Conservation (phyloP, 2,888 invertebrate genomes). For the Pterobdella sp. region DNA sequence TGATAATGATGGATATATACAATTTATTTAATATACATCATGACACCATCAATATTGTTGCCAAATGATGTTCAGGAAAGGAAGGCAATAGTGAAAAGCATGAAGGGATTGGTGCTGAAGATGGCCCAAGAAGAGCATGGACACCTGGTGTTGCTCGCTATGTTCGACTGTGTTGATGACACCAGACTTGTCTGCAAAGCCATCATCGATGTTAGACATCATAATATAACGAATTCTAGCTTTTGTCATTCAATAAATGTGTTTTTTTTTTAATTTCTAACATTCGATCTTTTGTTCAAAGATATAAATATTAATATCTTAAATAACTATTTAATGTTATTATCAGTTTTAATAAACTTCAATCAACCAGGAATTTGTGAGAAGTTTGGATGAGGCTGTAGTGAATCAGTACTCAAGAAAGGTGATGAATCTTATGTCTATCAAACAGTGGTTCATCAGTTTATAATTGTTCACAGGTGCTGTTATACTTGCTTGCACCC, state of each 20-base stretch:
- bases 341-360: not conserved
- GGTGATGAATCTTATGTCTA: slow-evolving; percentile 67
- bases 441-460: too few relatives aligned
- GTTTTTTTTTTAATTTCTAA: not conserved
- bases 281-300: not conserved
- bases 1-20: too few relatives aligned
- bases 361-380: slow-evolving; percentile 58
- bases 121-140: slow-evolving; percentile 79
- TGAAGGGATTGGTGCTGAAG: slow-evolving; percentile 74
- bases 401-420: slow-evolving; percentile 51
- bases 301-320: not conserved
- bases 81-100: slow-evolving; percentile 69
- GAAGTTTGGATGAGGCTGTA: slow-evolving; percentile 63
- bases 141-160: slow-evolving; percentile 69
- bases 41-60: not conserved
- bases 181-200: slow-evolving; percentile 80
- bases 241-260: slow-evolving; percentile 5
- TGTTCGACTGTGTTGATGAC: slow-evolving; percentile 81
- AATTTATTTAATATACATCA: not conserved
- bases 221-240: not conserved
- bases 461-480: too few relatives aligned
- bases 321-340: not conserved
- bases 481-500: slow-evolving; percentile 78
- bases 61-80: slow-evolving; percentile 54
- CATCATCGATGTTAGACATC: slow-evolving; percentile 51